These are phyloP conservation scores for Napeogenes inachia DNA, from an alignment of 2,888 invertebrate genomes.

Conservation along the genomic window DNA sequence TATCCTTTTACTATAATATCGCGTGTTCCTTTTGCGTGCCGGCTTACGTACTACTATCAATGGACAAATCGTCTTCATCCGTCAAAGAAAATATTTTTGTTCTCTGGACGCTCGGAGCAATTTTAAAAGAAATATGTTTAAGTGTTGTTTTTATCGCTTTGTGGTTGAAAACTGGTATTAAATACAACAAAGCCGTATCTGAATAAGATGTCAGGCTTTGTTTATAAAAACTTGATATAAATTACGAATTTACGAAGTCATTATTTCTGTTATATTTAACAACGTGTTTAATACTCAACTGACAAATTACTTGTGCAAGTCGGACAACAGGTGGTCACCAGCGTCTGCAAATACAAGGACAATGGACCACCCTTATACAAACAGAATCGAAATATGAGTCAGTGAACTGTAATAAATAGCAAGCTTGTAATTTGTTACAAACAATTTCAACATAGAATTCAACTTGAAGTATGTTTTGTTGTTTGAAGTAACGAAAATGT, in stretches of 20 bases:
- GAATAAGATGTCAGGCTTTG: no score
- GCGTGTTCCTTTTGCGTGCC: slow-evolving; percentile 46
- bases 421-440: slow-evolving; percentile 17
- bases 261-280: no score
- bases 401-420: slow-evolving; percentile 9
- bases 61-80: slow-evolving; percentile 44
- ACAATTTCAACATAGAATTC: not conserved
- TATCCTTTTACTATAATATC: slow-evolving; percentile 30
- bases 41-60: slow-evolving; percentile 39
- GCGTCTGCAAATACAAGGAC: slow-evolving; percentile 22
- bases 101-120: not conserved
- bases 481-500: no score
- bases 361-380: slow-evolving; percentile 7
- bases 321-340: slow-evolving; percentile 21
- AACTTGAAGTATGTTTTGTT: no score
- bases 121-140: slow-evolving; percentile 4
- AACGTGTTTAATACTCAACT: no score
- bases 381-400: not conserved
- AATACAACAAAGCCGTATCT: not conserved
- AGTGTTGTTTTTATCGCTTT: slow-evolving; percentile 3
- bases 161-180: not conserved
- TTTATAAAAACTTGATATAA: no score
- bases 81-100: slow-evolving; percentile 23
- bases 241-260: no score
- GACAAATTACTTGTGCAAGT: not conserved